Evolutionary conservation across 2,888 invertebrate species (phyloP), one percentile per base, ranked within the genome.

Genomic region (Neuroscelio doddi): DNA sequence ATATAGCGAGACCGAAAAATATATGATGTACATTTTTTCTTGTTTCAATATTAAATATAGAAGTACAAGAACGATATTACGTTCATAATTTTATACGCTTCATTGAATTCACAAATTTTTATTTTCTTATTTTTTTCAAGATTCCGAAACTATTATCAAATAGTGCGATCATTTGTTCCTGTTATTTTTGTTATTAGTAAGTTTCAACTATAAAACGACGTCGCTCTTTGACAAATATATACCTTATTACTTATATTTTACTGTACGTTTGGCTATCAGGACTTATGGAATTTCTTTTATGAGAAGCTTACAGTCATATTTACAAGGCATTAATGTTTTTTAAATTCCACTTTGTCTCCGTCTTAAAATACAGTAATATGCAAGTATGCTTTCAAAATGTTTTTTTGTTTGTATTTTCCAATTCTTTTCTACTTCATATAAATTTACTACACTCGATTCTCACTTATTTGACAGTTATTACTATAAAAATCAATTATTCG

Each of bases 221-320:
- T 42, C 47, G 32, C 26, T 49, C 46, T 36, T 10, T 42, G 27
- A 51, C 46, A 56, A 63, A 36, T 36, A 36, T 36, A 36, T 14
- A 36, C 15, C n/a, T 38, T 38, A 17, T 44, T 32, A 36, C 30
- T 24, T 34, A 10, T 41, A 21, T 36, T 36, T 47, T 41, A 34
- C 8, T 26, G 36, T 53, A 61, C 21, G 39, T 52, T 49, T 57
- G 62, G 46, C 57, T 64, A 64, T 58, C 51, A 47, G 56, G 57
- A 51, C 63, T 63, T 63, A 51, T 10, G 52, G 56, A 52, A 55
- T 57, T 41, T 47, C 50, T 50, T 26, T 51, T 63, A 47, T 38
- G 47, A 64, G 63, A 62, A 62, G 61, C 61, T 61, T 53, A 49
- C 53, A 53, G 38, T 53, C 32, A 53, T 61, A 61, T 61, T 49